These are phyloP conservation scores for Hypothenemus hampei DNA, from an alignment of 1,140 invertebrate genomes.

Conservation along the genomic window DNA sequence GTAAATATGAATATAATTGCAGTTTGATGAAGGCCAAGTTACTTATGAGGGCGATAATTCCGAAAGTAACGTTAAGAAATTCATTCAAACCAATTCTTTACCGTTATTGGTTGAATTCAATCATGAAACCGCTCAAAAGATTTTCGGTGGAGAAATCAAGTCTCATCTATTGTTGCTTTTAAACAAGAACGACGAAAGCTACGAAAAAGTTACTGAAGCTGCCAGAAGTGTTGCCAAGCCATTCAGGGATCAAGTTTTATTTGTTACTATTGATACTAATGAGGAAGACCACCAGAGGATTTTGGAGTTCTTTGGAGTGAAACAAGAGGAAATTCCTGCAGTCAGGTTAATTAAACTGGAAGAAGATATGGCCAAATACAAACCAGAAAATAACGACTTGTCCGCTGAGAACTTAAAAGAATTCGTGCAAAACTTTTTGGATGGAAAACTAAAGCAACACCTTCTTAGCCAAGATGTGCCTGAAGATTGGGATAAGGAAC, in stretches of 20 bases:
- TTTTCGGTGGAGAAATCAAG: constrained; percentile 97
- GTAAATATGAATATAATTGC: constrained; percentile 38
- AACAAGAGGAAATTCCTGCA: constrained; percentile 84
- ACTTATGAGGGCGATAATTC: constrained; percentile 69
- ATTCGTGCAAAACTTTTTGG: constrained; percentile 85
- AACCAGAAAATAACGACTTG: constrained; percentile 78
- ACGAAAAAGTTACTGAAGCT: constrained; percentile 66
- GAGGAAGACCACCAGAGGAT: constrained; percentile 96
- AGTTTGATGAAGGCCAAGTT: constrained; percentile 91
- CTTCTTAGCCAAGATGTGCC: constrained; percentile 91
- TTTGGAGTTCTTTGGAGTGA: constrained; percentile 98
- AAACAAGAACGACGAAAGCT: constrained; percentile 76
- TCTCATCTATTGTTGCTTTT: constrained; percentile 93
- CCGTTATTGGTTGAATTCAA: constrained; percentile 97
- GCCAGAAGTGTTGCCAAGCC: constrained; percentile 77
- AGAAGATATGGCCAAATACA: constrained; percentile 98
- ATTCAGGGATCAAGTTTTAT: constrained; percentile 88
- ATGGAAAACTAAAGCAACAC: constrained; percentile 91
- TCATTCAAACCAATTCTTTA: constrained; percentile 79
- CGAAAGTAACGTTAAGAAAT: constrained; percentile 70
- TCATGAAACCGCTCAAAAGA: constrained; percentile 93
- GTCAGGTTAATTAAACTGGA: constrained; percentile 91
- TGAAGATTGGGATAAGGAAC: constrained; percentile 93
- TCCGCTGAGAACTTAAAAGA: constrained; percentile 68
- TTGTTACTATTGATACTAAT: constrained; percentile 92